Percentiles rank a stretch among this genome's conserved stretches.
phyloP scores from a whole-genome alignment of 2,797 vertebrate species.

The Trachurus trachurus region DNA sequence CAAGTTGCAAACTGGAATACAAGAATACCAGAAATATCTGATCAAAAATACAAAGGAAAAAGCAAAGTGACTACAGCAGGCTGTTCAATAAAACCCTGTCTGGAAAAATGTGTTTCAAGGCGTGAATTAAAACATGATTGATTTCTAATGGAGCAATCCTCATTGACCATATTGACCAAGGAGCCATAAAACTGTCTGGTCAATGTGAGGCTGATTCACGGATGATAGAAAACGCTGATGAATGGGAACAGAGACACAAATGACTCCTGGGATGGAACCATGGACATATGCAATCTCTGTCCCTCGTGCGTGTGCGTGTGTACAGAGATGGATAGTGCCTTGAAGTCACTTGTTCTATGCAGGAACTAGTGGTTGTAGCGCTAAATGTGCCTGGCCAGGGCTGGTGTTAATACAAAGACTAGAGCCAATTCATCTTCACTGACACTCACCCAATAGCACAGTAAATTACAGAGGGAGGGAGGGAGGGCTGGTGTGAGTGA shows the following conservation, averaged over 20 bases:
- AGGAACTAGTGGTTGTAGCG: conserved; percentile 57
- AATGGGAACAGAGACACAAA: conserved; percentile 34
- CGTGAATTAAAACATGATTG: conserved; percentile 59
- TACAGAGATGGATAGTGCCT: conserved; percentile 56
- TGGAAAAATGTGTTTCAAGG: conserved; percentile 23
- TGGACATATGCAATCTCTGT: conserved; percentile 17
- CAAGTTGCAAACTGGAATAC: not conserved
- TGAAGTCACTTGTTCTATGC: conserved; percentile 46
- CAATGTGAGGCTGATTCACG: conserved; percentile 49
- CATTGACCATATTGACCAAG: conserved; percentile 53
- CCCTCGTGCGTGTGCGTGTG: conserved; percentile 6
- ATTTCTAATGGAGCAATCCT: conserved; percentile 46
- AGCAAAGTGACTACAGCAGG: conserved; percentile 3
- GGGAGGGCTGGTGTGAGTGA: conserved; percentile 9
- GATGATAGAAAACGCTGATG: conserved; percentile 48
- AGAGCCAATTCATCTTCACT: conserved; percentile 73
- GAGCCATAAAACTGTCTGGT: conserved; percentile 59
- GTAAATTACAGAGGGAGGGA: conserved; percentile 63
- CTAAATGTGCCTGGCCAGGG: conserved; percentile 60
- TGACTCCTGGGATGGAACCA: conserved; percentile 43
- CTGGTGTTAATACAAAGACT: conserved; percentile 64
- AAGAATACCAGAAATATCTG: not conserved
- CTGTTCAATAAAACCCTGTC: conserved; percentile 8
- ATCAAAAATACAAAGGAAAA: conserved; percentile 18
- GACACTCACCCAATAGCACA: conserved; percentile 75